Evolutionary conservation across 2,797 vertebrate genomes (phyloP), one percentile per base, ranked within the genome.

Genomic region (Dryobates pubescens): DNA sequence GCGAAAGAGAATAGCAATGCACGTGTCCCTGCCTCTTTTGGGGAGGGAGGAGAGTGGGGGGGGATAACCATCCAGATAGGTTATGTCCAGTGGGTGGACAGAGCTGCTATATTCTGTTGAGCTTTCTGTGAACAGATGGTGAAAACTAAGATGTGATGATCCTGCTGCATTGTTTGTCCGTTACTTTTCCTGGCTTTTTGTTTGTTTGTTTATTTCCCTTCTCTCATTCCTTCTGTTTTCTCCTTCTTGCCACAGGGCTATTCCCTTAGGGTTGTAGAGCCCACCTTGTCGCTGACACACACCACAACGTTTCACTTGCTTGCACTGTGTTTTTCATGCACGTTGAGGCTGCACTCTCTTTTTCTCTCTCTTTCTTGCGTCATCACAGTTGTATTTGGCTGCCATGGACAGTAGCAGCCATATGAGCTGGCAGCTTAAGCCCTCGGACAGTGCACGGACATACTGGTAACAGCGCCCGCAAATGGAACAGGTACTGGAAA

Each of bases 381-480:
- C 98, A 97, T 98, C 98, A 96, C 98, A 99, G 99, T 98, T 99
- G 98, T 99, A 99, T 99, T 99, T 99, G 98, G 98, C 98, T 97
- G 98, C 99, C 97, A 97, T 98, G 98, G 99, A 99, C 98, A 98
- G 98, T 99, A 98, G 98, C 98, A 98, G 98, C 98, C 98, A 98
- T 97, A 97, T 98, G 96, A 98, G 98, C 98, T 99, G 99, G 99
- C 99, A 98, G 98, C 98, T 99, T 99, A 99, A 99, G 98, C 98
- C 99, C 97, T 98, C 98, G 98, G 98, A 98, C 98, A 99, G 98
- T 98, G 98, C 98, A 96, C 98, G 98, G 98, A 99, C 98, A 88
- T 99, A 98, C 98, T 99, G 99, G 98, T 99, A 99, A 98, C 98
- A 97, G 97, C 98, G 92, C 98, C 98, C 98, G 97, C 98, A 98